Evolutionary conservation across 2,797 vertebrate species (phyloP).

Genomic region (Vespertilio murinus): DNA sequence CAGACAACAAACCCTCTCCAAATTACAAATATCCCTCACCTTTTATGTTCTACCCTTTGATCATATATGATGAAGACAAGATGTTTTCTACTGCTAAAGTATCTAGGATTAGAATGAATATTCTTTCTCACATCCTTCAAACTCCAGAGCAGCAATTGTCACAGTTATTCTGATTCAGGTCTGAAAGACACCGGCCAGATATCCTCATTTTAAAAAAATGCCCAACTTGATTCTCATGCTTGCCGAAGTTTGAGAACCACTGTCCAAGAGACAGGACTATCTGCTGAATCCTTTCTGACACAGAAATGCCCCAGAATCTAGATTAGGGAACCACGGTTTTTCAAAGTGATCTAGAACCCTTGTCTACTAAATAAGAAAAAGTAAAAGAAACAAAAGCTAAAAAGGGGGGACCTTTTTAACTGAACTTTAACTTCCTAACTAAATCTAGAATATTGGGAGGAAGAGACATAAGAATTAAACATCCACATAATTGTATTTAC

Average conservation of each 20-base stretch:
- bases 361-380: background rate
- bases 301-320: background rate
- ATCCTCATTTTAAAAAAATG: background rate
- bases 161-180: background rate
- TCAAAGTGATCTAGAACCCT: background rate
- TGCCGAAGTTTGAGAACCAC: background rate
- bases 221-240: background rate
- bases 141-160: background rate
- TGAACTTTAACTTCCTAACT: background rate
- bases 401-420: background rate
- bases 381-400: background rate
- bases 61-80: background rate
- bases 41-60: background rate
- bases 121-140: conserved; percentile 22
- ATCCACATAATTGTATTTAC: background rate
- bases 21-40: background rate
- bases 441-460: background rate
- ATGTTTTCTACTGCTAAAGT: background rate
- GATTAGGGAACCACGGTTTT: background rate
- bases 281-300: background rate
- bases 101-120: background rate
- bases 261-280: background rate
- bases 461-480: background rate
- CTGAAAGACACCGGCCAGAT: background rate
- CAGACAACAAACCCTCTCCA: background rate